phyloP scores from a whole-genome alignment of 2,797 vertebrate species.

The Pogonophryne albipinna region DNA sequence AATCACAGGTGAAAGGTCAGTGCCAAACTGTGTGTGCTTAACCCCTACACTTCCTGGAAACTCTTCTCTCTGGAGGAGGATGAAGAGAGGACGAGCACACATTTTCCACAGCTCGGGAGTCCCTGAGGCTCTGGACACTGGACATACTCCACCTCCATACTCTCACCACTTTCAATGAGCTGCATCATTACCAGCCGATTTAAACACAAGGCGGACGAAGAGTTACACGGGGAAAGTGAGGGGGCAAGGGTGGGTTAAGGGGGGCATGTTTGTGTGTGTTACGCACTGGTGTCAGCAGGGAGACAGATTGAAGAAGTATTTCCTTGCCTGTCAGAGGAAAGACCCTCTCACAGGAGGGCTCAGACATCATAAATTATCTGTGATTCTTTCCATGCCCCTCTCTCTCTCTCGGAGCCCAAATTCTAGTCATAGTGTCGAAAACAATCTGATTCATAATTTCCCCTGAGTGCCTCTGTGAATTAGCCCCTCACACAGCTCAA shows the following conservation, averaged over 20 bases:
- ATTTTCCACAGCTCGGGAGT: slow-evolving; percentile 77
- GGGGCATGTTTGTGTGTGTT: slow-evolving; percentile 67
- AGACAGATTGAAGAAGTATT: slow-evolving; percentile 78
- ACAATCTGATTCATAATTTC: slow-evolving; percentile 78
- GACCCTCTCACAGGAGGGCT: slow-evolving; percentile 76
- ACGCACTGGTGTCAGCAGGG: slow-evolving; percentile 65
- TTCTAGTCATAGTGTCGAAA: slow-evolving; percentile 58
- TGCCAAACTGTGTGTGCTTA: slow-evolving; percentile 78
- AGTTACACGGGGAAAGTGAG: slow-evolving; percentile 50
- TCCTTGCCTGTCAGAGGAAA: slow-evolving; percentile 76
- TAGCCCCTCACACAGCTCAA: slow-evolving; percentile 58
- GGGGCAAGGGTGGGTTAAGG: slow-evolving; percentile 38
- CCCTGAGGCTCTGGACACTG: slow-evolving; percentile 50
- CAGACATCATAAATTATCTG: slow-evolving; percentile 79
- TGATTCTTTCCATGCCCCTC: slow-evolving; percentile 75
- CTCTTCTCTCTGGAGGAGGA: slow-evolving; percentile 70
- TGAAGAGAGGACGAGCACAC: slow-evolving; percentile 66
- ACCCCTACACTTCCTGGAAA: slow-evolving; percentile 82
- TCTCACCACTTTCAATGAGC: slow-evolving; percentile 70
- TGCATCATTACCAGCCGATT: slow-evolving; percentile 74
- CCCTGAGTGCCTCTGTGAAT: slow-evolving; percentile 58
- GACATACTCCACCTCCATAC: slow-evolving; percentile 33
- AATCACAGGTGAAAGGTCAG: slow-evolving; percentile 78
- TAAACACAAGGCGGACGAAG: slow-evolving; percentile 55
- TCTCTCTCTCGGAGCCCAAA: slow-evolving; percentile 40